These are phyloP conservation scores for Drosophila willistoni DNA, from an alignment of 1,140 invertebrate genomes.

Conservation along the genomic window DNA sequence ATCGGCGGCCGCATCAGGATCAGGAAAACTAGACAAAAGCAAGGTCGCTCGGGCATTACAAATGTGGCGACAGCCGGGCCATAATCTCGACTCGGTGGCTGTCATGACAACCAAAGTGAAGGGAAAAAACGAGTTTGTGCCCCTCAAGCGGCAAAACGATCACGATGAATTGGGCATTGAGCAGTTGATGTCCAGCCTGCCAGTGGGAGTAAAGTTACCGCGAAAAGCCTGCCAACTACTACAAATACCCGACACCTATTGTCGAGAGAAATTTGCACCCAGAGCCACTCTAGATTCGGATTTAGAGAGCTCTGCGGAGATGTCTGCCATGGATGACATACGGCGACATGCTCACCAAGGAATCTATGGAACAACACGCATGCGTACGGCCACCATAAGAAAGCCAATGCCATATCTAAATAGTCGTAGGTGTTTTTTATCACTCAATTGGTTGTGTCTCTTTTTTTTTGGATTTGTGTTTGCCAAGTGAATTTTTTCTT, in stretches of 20 bases:
- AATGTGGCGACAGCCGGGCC: constrained; percentile 36
- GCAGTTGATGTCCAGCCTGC: constrained; percentile 67
- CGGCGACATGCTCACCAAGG: constrained; percentile 56
- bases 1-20: background rate
- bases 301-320: constrained; percentile 46
- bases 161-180: constrained; percentile 60
- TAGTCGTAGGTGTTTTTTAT: constrained; percentile 70
- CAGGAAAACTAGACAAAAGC: constrained; percentile 47
- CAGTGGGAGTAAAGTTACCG: constrained; percentile 60
- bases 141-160: constrained; percentile 39
- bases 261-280: constrained; percentile 37
- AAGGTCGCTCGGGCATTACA: constrained; percentile 56
- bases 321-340: constrained; percentile 54
- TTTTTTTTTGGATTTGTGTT: constrained; percentile 11
- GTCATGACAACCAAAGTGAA: constrained; percentile 64
- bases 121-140: constrained; percentile 59
- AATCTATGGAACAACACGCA: constrained; percentile 76
- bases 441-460: constrained; percentile 5
- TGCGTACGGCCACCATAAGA: constrained; percentile 76
- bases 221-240: constrained; percentile 76
- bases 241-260: constrained; percentile 74
- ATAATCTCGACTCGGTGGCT: constrained; percentile 63
- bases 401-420: constrained; percentile 80
- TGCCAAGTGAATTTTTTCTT: constrained; percentile 9
- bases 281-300: constrained; percentile 54